Percentiles rank a stretch among this genome's conserved stretches.
Conservation (phyloP, 1,140 invertebrate species). For the Sinella curviseta region DNA sequence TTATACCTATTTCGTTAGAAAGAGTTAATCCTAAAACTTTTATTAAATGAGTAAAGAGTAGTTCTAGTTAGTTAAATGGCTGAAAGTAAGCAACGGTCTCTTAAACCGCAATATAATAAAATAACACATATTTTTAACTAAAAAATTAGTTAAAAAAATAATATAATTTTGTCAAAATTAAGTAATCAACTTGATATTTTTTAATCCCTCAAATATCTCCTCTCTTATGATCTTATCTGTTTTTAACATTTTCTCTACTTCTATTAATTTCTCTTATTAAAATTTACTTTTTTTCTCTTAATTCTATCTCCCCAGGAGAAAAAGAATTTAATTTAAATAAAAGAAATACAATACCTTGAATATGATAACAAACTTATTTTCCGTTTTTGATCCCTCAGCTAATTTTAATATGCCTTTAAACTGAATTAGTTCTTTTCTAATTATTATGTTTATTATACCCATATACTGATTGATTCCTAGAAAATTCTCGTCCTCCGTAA, state of each 20-base stretch:
- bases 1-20: slow-evolving; percentile 74
- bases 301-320: slow-evolving; percentile 17
- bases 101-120: slow-evolving; percentile 59
- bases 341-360: slow-evolving; percentile 44
- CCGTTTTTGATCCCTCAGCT: slow-evolving; percentile 51
- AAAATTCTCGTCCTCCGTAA: neutral
- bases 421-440: slow-evolving; percentile 40
- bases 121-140: slow-evolving; percentile 61
- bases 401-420: slow-evolving; percentile 37
- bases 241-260: slow-evolving; percentile 36
- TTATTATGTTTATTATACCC: slow-evolving; percentile 42
- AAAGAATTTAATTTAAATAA: slow-evolving; percentile 37
- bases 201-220: slow-evolving; percentile 52
- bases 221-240: slow-evolving; percentile 47
- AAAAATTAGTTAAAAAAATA: slow-evolving; percentile 56
- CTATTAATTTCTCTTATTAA: slow-evolving; percentile 38
- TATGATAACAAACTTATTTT: slow-evolving; percentile 54
- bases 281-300: slow-evolving; percentile 30
- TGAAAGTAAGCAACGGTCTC: slow-evolving; percentile 64
- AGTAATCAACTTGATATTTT: slow-evolving; percentile 46
- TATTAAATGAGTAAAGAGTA: slow-evolving; percentile 61
- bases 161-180: slow-evolving; percentile 52
- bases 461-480: slow-evolving; percentile 37
- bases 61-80: slow-evolving; percentile 61
- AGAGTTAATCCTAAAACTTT: slow-evolving; percentile 59